Conservation (phyloP, 53 echinoderm and acorn worm genomes). For the Paracentrotus lividus region DNA sequence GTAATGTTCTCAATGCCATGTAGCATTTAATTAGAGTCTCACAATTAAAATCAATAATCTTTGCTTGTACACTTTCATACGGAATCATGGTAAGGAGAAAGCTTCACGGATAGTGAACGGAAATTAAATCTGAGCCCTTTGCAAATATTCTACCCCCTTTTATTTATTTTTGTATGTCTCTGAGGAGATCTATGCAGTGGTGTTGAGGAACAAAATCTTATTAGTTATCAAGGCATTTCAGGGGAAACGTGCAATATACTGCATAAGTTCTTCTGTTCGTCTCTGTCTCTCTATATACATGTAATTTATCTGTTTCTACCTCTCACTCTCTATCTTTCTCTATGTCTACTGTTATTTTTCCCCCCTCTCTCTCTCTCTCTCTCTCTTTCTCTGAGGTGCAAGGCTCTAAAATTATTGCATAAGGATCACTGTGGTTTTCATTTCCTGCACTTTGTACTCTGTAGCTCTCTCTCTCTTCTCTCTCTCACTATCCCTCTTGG, state of each 20-base stretch:
- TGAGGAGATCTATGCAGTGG: too few relatives aligned
- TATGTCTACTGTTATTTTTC: not conserved
- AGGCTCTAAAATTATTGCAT: not conserved
- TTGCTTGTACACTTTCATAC: not conserved
- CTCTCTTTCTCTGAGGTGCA: too few relatives aligned
- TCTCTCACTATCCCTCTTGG: not conserved
- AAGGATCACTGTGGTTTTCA: not conserved
- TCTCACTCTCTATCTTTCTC: not conserved
- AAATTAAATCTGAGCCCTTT: not conserved
- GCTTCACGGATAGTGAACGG: not conserved
- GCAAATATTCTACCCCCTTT: not conserved
- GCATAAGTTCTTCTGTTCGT: too few relatives aligned
- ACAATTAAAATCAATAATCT: not conserved
- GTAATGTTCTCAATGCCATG: not conserved
- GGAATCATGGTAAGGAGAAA: not conserved
- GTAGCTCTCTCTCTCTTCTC: slow-evolving; percentile 7
- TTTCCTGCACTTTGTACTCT: not conserved
- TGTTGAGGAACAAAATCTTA: too few relatives aligned
- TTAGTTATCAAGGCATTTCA: too few relatives aligned
- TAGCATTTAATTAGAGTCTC: not conserved
- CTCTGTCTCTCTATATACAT: too few relatives aligned
- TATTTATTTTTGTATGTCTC: not conserved
- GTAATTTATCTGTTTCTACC: not conserved
- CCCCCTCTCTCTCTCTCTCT: not conserved
- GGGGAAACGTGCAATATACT: too few relatives aligned